Evolutionary conservation across 2,888 invertebrate species (phyloP), one percentile per base, ranked within the genome.

Genomic region (Drosophila setosimentum): DNA sequence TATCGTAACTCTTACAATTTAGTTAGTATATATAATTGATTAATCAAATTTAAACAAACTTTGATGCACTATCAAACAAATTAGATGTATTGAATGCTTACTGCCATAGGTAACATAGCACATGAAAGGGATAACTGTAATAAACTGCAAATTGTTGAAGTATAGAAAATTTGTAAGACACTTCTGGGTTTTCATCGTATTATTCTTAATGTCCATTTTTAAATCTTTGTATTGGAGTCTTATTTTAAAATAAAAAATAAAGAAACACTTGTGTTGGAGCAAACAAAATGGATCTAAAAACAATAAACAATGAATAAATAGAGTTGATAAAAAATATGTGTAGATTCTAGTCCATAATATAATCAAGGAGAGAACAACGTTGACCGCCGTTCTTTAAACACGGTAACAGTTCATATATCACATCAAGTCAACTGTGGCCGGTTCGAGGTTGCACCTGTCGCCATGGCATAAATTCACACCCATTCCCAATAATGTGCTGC

Each of bases 391-490:
- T 27, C 6, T 16, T 10, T 7, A 37, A 29, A 16, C 33, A 40
- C n/a, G 27, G 33, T 21, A 13, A 21, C 30, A 51, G 37, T 59
- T 40, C 40, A 58, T 77, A 61, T 61, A 69, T 73, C 63, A 63
- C 40, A 18, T 51, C 7, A 24, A 42, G 13, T 54, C 50, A 27
- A 40, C 51, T 62, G 24, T 21, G 45, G 35, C 27, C 57, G n/a
- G 29, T 24, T 63, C 29, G 57, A 57, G 55, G 45, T 29, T 61
- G 51, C 73, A 74, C 70, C 80, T 87, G 68, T 78, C 65, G 75
- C 64, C 69, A 57, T 42, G 48, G 68, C 78, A 85, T 87, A 81
- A 87, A 87, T 85, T 74, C 68, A 65, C 83, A 68, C 67, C 27
- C 49, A 18, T 55, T 68, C 57, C 59, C 30, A 50, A 27, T 24